phyloP scores from a whole-genome alignment of 2,797 vertebrate species.

The Hipposideros larvatus region DNA sequence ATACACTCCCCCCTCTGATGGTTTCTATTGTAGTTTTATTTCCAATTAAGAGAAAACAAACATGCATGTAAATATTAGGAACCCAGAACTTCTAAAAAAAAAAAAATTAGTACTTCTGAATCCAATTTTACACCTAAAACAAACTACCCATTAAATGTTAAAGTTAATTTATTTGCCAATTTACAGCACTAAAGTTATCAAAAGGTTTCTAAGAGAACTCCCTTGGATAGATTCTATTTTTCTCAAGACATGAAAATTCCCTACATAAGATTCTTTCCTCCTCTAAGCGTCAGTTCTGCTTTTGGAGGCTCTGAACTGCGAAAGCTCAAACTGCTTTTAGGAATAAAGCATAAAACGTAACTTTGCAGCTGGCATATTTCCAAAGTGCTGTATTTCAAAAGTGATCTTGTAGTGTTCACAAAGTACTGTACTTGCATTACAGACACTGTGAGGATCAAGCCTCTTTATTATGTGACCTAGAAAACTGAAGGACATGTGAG shows the following conservation, averaged over 20 bases:
- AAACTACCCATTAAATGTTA: neutral
- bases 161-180: constrained; percentile 17
- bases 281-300: neutral
- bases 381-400: constrained; percentile 19
- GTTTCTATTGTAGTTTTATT: neutral
- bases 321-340: constrained; percentile 17
- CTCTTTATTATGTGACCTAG: neutral
- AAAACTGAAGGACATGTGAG: neutral
- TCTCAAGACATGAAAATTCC: constrained; percentile 15
- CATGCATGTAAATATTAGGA: neutral
- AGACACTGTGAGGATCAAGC: neutral
- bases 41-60: neutral
- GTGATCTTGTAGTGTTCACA: neutral
- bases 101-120: neutral
- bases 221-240: neutral
- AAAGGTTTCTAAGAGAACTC: constrained; percentile 6
- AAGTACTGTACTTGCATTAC: neutral
- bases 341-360: constrained; percentile 17
- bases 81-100: neutral
- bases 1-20: neutral
- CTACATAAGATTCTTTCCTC: neutral
- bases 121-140: neutral
- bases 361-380: constrained; percentile 17
- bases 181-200: neutral
- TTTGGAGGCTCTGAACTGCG: constrained; percentile 29